These are phyloP conservation scores for Brenthis ino DNA, from an alignment of 2,888 invertebrate species.

Conservation along the genomic window DNA sequence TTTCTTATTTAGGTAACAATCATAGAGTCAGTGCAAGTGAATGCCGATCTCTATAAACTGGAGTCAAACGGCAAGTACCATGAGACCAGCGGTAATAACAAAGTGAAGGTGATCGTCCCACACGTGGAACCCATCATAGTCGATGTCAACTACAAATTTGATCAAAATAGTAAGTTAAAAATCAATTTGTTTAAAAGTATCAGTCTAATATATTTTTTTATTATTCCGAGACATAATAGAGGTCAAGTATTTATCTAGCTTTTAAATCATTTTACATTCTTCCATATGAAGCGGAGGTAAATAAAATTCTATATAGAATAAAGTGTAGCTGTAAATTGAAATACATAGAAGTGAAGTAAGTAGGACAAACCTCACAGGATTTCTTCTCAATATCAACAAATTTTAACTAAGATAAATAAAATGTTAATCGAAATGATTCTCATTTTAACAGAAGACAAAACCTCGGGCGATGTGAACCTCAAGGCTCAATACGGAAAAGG, in stretches of 20 bases:
- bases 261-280: too few species aligned
- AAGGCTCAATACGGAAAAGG: conserved; percentile 72
- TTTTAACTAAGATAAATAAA: too few species aligned
- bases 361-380: too few species aligned
- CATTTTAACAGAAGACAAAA: conserved; percentile 55
- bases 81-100: conserved; percentile 59
- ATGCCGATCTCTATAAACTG: conserved; percentile 77
- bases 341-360: too few species aligned
- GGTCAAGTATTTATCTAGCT: too few species aligned
- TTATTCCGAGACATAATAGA: too few species aligned
- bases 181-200: neutral
- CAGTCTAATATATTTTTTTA: neutral
- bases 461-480: conserved; percentile 55
- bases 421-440: neutral
- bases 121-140: conserved; percentile 74
- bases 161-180: conserved; percentile 40
- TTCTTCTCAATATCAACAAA: neutral
- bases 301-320: too few species aligned
- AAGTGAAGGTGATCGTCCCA: conserved; percentile 68
- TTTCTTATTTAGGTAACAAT: conserved; percentile 54
- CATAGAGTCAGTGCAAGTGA: conserved; percentile 72
- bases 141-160: conserved; percentile 68
- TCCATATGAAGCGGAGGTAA: too few species aligned
- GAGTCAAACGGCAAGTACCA: conserved; percentile 66
- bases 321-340: too few species aligned